These are phyloP conservation scores for Anticlea derivata DNA, from an alignment of 2,888 invertebrate genomes.

Conservation along the genomic window DNA sequence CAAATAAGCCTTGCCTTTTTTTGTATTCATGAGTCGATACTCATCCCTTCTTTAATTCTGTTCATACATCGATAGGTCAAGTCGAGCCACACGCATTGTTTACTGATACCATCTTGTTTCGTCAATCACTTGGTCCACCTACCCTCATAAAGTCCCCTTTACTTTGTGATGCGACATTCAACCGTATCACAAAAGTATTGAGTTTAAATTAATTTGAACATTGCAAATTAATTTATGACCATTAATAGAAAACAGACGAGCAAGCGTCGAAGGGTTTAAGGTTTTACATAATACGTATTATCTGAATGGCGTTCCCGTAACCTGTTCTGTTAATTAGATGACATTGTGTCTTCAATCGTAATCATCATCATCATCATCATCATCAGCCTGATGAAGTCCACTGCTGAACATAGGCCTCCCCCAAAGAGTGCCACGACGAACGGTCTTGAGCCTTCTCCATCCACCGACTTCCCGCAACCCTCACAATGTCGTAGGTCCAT, in stretches of 20 bases:
- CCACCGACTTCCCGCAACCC: too few species aligned
- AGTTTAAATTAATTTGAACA: slow-evolving; percentile 14
- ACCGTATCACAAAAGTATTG: slow-evolving; percentile 4
- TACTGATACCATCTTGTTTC: slow-evolving; percentile 69
- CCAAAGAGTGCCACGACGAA: too few species aligned
- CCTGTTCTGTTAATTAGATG: slow-evolving; percentile 14
- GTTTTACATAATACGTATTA: slow-evolving; percentile 42
- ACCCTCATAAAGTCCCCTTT: slow-evolving; percentile 40
- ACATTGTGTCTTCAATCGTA: slow-evolving; percentile 8
- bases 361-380: too few species aligned
- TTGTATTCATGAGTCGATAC: slow-evolving; percentile 38
- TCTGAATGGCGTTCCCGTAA: slow-evolving; percentile 43
- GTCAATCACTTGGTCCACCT: slow-evolving; percentile 63
- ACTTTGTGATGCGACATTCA: slow-evolving; percentile 5
- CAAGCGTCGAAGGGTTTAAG: slow-evolving; percentile 48
- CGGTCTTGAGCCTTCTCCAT: too few species aligned
- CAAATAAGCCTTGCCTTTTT: slow-evolving; percentile 25
- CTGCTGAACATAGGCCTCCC: too few species aligned
- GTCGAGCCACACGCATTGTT: slow-evolving; percentile 74
- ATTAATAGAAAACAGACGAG: slow-evolving; percentile 55
- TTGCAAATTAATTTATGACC: slow-evolving; percentile 43
- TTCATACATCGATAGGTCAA: slow-evolving; percentile 57
- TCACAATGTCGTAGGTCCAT: too few species aligned
- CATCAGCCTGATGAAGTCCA: too few species aligned
- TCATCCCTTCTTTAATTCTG: slow-evolving; percentile 49